These are phyloP conservation scores for Nothocercus julius DNA, from an alignment of 2,113 vertebrate genomes.

Conservation along the genomic window DNA sequence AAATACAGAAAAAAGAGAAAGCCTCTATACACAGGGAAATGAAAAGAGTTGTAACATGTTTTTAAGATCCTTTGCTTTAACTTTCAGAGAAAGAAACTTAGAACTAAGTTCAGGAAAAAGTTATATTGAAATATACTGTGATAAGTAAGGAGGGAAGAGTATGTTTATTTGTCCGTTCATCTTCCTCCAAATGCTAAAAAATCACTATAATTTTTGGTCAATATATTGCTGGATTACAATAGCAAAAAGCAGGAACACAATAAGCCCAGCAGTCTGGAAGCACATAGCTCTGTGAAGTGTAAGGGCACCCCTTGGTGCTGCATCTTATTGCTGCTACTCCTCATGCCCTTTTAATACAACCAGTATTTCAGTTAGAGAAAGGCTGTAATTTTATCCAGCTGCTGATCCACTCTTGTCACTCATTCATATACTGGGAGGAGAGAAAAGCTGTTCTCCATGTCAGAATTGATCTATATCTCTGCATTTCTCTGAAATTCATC, in stretches of 20 bases:
- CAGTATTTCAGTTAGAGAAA: constrained; percentile 8
- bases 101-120: neutral
- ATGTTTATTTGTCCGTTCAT: neutral
- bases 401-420: neutral
- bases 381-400: constrained; percentile 46
- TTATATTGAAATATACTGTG: neutral
- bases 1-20: neutral
- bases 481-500: constrained; percentile 10
- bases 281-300: neutral
- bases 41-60: neutral
- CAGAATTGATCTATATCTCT: constrained; percentile 50
- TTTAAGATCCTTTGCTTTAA: neutral
- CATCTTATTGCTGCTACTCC: constrained; percentile 2
- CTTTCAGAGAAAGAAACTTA: neutral
- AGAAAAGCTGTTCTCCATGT: neutral
- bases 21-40: neutral
- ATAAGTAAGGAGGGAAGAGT: neutral
- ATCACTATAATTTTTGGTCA: neutral
- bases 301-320: neutral
- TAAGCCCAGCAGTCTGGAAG: neutral
- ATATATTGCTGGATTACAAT: neutral
- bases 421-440: neutral
- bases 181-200: neutral
- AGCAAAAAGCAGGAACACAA: neutral
- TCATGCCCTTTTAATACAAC: constrained; percentile 7